phyloP scores from a whole-genome alignment of 2,888 invertebrate genomes.

The Andrena hattorfiana region DNA sequence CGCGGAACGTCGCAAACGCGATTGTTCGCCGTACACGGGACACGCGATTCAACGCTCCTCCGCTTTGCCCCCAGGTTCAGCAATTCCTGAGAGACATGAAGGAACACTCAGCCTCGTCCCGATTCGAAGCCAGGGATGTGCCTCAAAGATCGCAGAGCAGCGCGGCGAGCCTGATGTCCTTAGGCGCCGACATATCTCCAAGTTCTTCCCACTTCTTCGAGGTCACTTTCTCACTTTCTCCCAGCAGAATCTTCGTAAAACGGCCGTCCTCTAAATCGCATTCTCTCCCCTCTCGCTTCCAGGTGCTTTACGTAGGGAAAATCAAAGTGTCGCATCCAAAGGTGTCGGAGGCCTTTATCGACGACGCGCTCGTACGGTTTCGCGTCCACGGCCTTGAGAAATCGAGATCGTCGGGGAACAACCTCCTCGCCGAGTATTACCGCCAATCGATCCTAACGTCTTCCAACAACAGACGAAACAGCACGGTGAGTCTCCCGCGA shows the following conservation, averaged over 20 bases:
- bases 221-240: slow-evolving; percentile 84
- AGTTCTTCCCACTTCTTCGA: slow-evolving; percentile 96
- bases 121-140: slow-evolving; percentile 77
- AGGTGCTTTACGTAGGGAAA: slow-evolving; percentile 96
- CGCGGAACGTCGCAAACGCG: not conserved
- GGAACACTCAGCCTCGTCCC: slow-evolving; percentile 81
- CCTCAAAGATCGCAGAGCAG: slow-evolving; percentile 86
- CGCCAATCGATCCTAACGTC: slow-evolving; percentile 76
- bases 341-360: slow-evolving; percentile 94
- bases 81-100: slow-evolving; percentile 83
- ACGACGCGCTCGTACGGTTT: slow-evolving; percentile 95
- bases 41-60: slow-evolving; percentile 6
- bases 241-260: not conserved
- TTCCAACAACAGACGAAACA: slow-evolving; percentile 79
- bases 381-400: slow-evolving; percentile 92
- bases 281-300: slow-evolving; percentile 38
- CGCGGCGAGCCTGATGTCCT: slow-evolving; percentile 89
- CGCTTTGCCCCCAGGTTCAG: slow-evolving; percentile 77
- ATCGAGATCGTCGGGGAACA: slow-evolving; percentile 86
- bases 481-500: slow-evolving; percentile 73
- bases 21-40: slow-evolving; percentile 14
- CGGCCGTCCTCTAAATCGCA: not conserved
- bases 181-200: slow-evolving; percentile 92
- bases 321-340: slow-evolving; percentile 95
- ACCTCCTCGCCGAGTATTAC: slow-evolving; percentile 85